phyloP scores from a whole-genome alignment of 2,888 invertebrate species.

The Agriotes lineatus region DNA sequence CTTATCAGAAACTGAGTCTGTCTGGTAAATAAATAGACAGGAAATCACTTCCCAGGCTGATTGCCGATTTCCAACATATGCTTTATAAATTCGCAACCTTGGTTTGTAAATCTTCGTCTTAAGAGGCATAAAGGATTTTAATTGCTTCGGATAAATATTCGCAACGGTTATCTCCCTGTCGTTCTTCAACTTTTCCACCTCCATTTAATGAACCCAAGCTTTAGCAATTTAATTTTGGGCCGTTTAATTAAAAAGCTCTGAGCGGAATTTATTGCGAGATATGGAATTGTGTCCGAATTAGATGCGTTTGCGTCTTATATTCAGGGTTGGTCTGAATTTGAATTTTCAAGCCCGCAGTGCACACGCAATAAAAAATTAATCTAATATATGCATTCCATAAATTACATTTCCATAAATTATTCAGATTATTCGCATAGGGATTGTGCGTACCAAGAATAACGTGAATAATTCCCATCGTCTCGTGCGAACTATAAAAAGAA shows the following conservation, averaged over 20 bases:
- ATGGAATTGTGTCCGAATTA: background rate
- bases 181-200: background rate
- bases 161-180: background rate
- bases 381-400: slow-evolving; percentile 31
- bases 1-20: too few species aligned
- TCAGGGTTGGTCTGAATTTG: slow-evolving; percentile 16
- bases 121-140: too few species aligned
- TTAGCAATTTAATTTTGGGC: too few species aligned
- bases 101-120: too few species aligned
- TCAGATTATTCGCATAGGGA: slow-evolving; percentile 25
- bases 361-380: slow-evolving; percentile 31
- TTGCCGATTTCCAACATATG: slow-evolving; percentile 1
- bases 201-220: background rate
- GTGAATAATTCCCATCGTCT: slow-evolving; percentile 16
- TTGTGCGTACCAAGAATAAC: slow-evolving; percentile 17
- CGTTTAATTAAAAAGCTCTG: background rate
- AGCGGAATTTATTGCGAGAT: slow-evolving; percentile 10
- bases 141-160: background rate
- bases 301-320: slow-evolving; percentile 2
- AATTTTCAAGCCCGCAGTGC: slow-evolving; percentile 27
- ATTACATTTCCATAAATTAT: slow-evolving; percentile 31
- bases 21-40: slow-evolving; percentile 2
- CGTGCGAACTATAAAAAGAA: slow-evolving; percentile 20
- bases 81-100: too few species aligned
- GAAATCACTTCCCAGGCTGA: slow-evolving; percentile 2